phyloP scores from a whole-genome alignment of 2,888 invertebrate genomes.

The Drosophila lutescens region DNA sequence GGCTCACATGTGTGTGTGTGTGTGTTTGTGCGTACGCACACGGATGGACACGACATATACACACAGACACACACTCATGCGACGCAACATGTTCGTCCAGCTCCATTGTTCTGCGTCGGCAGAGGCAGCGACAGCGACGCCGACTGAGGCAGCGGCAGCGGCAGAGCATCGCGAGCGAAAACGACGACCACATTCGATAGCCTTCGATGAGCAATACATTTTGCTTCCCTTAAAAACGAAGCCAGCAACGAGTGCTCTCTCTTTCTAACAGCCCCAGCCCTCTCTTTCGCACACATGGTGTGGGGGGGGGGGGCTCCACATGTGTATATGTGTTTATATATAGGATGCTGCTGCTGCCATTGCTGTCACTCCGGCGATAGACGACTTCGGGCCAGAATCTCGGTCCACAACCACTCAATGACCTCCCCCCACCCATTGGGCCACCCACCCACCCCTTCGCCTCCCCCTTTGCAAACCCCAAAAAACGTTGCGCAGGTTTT shows the following conservation, averaged over 20 bases:
- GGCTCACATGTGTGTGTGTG: constrained; percentile 38
- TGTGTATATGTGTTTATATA: constrained; percentile 16
- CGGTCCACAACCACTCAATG: constrained; percentile 78
- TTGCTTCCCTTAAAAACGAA: constrained; percentile 61
- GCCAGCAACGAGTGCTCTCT: constrained; percentile 1
- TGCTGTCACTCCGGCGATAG: constrained; percentile 64
- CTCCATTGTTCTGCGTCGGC: constrained; percentile 63
- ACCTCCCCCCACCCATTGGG: constrained; percentile 52
- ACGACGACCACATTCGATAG: constrained; percentile 80
- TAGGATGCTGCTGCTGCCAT: constrained; percentile 52
- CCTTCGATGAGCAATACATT: constrained; percentile 81
- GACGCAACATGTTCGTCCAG: constrained; percentile 80
- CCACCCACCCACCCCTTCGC: neutral
- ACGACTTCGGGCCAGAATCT: constrained; percentile 38
- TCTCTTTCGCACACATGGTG: constrained; percentile 5
- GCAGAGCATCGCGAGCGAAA: constrained; percentile 48
- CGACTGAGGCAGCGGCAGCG: constrained; percentile 25
- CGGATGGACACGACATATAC: constrained; percentile 50
- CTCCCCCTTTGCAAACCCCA: constrained; percentile 10
- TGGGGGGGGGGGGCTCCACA: constrained; percentile 9
- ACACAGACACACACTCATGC: constrained; percentile 26
- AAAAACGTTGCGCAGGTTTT: constrained; percentile 50
- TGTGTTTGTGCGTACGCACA: constrained; percentile 30
- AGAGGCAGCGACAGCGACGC: constrained; percentile 20
- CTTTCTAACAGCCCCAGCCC: constrained; percentile 3